Conservation (phyloP, 2,888 invertebrate species). For the Notodonta dromedarius region DNA sequence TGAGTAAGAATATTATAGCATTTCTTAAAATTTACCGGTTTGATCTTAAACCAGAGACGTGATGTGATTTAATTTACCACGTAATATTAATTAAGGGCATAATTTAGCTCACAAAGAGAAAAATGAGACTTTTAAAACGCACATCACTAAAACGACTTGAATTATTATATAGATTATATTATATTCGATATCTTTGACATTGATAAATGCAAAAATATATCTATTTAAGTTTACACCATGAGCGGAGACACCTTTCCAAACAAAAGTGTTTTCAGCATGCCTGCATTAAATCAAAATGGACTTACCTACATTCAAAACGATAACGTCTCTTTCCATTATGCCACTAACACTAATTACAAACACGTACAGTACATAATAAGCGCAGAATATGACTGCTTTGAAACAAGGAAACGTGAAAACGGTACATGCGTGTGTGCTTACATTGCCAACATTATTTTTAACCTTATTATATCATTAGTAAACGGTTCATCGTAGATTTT, state of each 20-base stretch:
- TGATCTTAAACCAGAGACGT: slow-evolving; percentile 8
- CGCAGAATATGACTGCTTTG: slow-evolving; percentile 38
- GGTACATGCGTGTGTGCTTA: slow-evolving; percentile 40
- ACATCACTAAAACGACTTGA: no score
- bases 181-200: no score
- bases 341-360: slow-evolving; percentile 18
- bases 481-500: slow-evolving; percentile 10
- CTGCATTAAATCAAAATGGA: neutral
- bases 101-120: no score
- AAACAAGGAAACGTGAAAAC: slow-evolving; percentile 53
- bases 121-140: no score
- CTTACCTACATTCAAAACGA: slow-evolving; percentile 3
- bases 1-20: slow-evolving; percentile 2
- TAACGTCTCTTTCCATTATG: slow-evolving; percentile 19
- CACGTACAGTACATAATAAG: slow-evolving; percentile 44
- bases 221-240: neutral
- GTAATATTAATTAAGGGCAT: no score
- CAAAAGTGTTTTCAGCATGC: neutral
- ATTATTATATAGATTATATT: no score
- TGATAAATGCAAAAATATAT: no score
- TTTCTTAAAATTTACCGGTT: slow-evolving; percentile 4
- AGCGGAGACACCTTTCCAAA: no score
- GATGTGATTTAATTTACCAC: neutral
- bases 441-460: slow-evolving; percentile 40
- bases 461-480: slow-evolving; percentile 41